phyloP scores from a whole-genome alignment of 2,113 vertebrate species.

The Orcinus orca region DNA sequence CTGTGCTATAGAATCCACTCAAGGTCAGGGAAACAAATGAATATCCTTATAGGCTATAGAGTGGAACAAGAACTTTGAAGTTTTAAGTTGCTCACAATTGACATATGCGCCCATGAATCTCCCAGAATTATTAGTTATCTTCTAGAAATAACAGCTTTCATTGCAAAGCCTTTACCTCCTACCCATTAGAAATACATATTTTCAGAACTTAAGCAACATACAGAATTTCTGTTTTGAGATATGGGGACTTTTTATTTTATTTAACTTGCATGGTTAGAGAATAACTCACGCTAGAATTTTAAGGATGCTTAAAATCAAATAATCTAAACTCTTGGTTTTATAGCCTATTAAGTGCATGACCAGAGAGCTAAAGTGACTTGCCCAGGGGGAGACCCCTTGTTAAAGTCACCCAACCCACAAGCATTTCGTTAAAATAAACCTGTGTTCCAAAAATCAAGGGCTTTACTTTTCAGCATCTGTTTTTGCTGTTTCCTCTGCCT shows the following conservation, averaged over 20 bases:
- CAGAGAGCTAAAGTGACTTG: neutral
- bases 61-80: neutral
- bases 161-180: neutral
- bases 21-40: constrained; percentile 32
- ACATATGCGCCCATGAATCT: neutral
- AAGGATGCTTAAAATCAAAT: neutral
- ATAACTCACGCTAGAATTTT: neutral
- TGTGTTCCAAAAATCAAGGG: neutral
- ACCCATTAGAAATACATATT: neutral
- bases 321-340: neutral
- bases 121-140: constrained; percentile 8
- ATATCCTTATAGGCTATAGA: neutral
- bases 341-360: neutral
- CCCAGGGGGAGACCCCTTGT: neutral
- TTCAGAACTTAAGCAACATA: constrained; percentile 1
- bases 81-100: constrained; percentile 38
- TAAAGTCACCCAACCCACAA: neutral
- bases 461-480: neutral
- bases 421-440: neutral
- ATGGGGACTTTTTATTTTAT: neutral
- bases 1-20: neutral
- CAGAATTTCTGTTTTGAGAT: neutral
- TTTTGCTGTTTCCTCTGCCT: neutral
- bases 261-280: neutral
- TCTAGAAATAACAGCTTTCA: neutral